Conservation (phyloP, 2,797 vertebrate species). For the Tinamus major region DNA sequence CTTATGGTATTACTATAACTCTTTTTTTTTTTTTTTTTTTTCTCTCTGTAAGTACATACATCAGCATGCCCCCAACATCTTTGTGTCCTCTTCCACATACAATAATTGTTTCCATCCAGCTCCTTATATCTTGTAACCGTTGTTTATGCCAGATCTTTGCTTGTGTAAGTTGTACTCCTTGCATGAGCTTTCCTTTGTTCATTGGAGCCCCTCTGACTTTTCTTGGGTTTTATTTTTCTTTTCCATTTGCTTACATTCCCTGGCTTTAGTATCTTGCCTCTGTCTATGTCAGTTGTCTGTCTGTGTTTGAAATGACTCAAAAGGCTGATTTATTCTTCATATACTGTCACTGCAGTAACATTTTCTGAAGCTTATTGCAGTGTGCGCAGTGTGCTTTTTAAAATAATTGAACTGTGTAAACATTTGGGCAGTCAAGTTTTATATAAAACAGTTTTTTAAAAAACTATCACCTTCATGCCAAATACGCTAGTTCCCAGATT, state of each 20-base stretch:
- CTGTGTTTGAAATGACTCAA: background rate
- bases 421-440: background rate
- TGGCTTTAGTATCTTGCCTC: background rate
- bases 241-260: background rate
- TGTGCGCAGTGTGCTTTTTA: background rate
- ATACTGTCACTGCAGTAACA: background rate
- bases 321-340: background rate
- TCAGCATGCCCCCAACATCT: background rate
- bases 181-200: background rate
- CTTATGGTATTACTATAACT: background rate
- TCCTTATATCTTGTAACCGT: accelerated
- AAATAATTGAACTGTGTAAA: background rate
- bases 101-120: background rate
- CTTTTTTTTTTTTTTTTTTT: background rate
- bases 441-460: background rate
- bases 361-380: background rate
- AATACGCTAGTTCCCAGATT: background rate
- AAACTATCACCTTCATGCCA: background rate
- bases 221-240: background rate
- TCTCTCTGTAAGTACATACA: background rate
- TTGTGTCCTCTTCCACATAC: accelerated
- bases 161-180: background rate
- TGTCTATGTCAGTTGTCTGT: background rate
- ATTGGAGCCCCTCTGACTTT: background rate
- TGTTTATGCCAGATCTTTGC: background rate